Conservation (phyloP, 2,797 vertebrate species). For the Nyctalus aviator region DNA sequence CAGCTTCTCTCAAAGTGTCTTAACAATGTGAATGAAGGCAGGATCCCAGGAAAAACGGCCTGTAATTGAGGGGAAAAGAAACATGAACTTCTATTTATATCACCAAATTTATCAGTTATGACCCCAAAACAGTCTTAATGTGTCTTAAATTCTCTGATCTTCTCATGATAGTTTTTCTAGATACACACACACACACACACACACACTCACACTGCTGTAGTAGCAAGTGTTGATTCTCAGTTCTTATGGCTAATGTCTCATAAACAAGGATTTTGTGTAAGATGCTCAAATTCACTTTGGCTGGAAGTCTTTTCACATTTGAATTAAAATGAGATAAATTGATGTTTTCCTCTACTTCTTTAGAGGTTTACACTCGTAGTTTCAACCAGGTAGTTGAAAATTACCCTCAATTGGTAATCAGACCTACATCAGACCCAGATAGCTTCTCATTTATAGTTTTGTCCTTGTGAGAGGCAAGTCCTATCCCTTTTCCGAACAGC, state of each 20-base stretch:
- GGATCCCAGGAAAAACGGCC: background rate
- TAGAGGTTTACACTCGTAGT: background rate
- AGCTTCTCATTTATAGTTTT: conserved; percentile 39
- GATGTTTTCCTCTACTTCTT: background rate
- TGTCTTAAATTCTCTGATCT: background rate
- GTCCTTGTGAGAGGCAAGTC: conserved; percentile 34
- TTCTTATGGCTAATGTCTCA: conserved; percentile 2
- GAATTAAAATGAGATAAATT: conserved; percentile 9
- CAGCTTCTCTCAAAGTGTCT: background rate
- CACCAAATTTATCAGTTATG: background rate
- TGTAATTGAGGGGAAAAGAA: background rate
- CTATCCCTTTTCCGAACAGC: conserved; percentile 47
- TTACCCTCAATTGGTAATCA: conserved; percentile 46
- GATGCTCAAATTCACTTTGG: conserved; percentile 36
- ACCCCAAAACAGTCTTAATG: background rate
- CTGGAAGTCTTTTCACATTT: background rate
- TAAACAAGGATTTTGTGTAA: background rate
- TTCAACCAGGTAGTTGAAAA: conserved; percentile 25
- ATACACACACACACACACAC: too few species aligned
- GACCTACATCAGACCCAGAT: conserved; percentile 4
- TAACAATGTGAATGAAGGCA: background rate
- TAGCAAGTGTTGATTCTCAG: background rate
- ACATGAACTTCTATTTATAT: background rate
- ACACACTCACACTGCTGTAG: too few species aligned
- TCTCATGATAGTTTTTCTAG: background rate